Evolutionary conservation across 37 sponge, comb jelly and placozoan genomes (phyloP), one percentile per base, ranked within the genome.

Genomic region (Geodia barretti): DNA sequence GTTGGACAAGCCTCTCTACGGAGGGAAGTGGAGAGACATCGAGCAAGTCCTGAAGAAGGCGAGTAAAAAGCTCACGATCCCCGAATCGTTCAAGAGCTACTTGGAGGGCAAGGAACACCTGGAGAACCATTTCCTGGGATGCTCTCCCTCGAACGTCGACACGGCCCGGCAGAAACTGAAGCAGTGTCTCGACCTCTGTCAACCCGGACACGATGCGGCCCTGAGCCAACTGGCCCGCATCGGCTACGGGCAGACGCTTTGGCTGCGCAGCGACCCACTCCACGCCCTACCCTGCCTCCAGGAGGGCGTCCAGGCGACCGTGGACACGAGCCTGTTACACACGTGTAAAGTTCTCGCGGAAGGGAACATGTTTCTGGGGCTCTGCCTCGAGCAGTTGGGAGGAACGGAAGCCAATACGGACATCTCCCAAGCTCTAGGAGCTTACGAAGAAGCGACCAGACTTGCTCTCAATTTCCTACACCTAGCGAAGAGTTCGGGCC

Each of bases 1-100:
- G 72, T 76, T 86, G 17, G 88, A 87, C 71, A 74, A 75, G 65
- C 82, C 77, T 8, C 75, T 87, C 17, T 87, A 87, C 64, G 88
- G 81, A 58, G 40, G 88, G n/a, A 75, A 71, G 14, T 87, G 88
- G 88, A 47, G 69, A 32, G 88, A 87, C 11, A 68, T 87, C 34
- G 62, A 81, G 9, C 63, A 75, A 35, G 59, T 35, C 3, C 26
- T 87, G 1, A 87, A 81, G 72, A 87, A 81, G 64, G 31, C 60
- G 8, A 67, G n/a, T 24, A 87, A 87, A 71, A 87, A 87, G 77
- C 58, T 34, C 3, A n/a, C 62, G 28, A 81, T 87, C 31, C 82
- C 82, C 9, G 75, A 79, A 4, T 60, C 70, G 8, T 74, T 87
- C 36, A 31, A 41, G n/a, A 28, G 17, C 2, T 87, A 81, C 26